Percentiles rank a stretch among this genome's conserved stretches.
Conservation (phyloP, 2,797 vertebrate genomes). For the Spinibarbus caldwelli region DNA sequence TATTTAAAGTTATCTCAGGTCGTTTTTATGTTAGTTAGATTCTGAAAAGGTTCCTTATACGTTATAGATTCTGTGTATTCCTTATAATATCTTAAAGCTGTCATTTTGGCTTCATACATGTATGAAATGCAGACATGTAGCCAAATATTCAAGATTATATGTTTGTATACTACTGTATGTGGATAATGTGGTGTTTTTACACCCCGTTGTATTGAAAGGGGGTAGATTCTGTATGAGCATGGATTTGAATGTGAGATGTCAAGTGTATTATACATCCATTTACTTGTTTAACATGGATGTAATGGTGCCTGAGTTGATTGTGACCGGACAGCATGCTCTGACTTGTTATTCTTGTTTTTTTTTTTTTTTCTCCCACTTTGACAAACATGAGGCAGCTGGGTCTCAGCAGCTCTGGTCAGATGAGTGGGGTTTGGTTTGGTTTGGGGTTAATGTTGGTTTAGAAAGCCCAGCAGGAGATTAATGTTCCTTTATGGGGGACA, state of each 20-base stretch:
- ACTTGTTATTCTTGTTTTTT: neutral
- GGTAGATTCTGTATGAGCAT: too few relatives aligned
- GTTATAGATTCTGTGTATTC: neutral
- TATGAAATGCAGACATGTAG: neutral
- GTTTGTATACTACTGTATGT: too few relatives aligned
- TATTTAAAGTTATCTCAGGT: neutral
- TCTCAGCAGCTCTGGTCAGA: slow-evolving; percentile 48
- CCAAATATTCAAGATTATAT: neutral
- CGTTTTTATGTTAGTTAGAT: neutral
- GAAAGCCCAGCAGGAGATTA: slow-evolving; percentile 28
- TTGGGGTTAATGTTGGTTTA: slow-evolving; percentile 41
- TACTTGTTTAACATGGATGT: neutral
- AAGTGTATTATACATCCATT: too few relatives aligned
- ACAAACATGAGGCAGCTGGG: slow-evolving; percentile 44
- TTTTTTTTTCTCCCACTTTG: slow-evolving; percentile 6
- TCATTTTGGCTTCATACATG: neutral
- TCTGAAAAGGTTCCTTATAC: neutral
- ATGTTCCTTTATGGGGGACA: slow-evolving; percentile 29
- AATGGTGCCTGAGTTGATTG: slow-evolving; percentile 11
- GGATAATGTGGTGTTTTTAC: too few relatives aligned
- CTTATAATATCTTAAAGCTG: neutral
- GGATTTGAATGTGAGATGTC: too few relatives aligned
- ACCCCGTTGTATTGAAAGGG: too few relatives aligned
- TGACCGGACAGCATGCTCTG: slow-evolving; percentile 22
- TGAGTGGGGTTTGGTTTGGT: neutral